phyloP scores from a whole-genome alignment of 2,888 invertebrate genomes.

The Apotomis betuletana region DNA sequence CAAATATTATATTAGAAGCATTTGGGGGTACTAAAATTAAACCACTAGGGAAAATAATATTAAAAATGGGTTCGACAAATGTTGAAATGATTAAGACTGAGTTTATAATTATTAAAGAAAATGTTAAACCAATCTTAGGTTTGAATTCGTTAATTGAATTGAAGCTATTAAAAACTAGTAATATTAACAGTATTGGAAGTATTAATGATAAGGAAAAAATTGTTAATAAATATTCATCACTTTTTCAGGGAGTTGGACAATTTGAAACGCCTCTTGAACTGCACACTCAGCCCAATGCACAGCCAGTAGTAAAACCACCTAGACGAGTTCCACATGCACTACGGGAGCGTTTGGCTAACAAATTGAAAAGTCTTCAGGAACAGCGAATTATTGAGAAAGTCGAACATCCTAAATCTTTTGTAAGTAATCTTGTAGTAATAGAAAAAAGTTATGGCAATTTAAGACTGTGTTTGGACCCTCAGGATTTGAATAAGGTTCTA shows the following conservation, averaged over 20 bases:
- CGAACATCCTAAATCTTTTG: constrained; percentile 42
- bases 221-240: too few relatives aligned
- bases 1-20: constrained; percentile 34
- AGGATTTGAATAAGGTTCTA: constrained; percentile 43
- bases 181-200: too few relatives aligned
- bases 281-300: constrained; percentile 31
- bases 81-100: constrained; percentile 23
- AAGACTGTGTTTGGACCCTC: constrained; percentile 45
- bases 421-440: constrained; percentile 45
- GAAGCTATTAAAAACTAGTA: too few relatives aligned
- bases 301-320: constrained; percentile 41
- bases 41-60: constrained; percentile 15
- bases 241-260: constrained; percentile 38
- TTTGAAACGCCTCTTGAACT: constrained; percentile 41
- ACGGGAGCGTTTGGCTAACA: constrained; percentile 34
- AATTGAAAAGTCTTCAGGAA: constrained; percentile 38
- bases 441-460: constrained; percentile 43
- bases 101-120: too few relatives aligned
- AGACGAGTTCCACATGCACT: constrained; percentile 40
- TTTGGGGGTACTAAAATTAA: constrained; percentile 27
- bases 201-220: too few relatives aligned
- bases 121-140: too few relatives aligned
- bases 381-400: constrained; percentile 41
- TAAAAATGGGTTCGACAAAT: constrained; percentile 22
- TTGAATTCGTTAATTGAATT: too few relatives aligned